These are phyloP conservation scores for Zygaena filipendulae DNA, from an alignment of 2,888 invertebrate genomes.

Conservation along the genomic window DNA sequence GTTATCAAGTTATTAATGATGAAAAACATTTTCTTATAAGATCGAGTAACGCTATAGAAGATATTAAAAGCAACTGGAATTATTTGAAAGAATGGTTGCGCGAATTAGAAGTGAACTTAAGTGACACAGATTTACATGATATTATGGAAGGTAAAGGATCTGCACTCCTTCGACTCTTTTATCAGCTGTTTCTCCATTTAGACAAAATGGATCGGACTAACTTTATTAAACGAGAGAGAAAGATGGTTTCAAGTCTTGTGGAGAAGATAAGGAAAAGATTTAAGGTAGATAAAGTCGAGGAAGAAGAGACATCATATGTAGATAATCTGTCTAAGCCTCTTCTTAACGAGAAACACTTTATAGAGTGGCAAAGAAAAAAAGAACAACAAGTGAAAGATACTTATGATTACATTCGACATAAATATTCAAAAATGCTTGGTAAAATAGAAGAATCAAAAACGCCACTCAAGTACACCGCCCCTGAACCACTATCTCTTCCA, in stretches of 20 bases:
- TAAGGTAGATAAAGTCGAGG: slow-evolving; percentile 35
- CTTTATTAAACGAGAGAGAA: slow-evolving; percentile 58
- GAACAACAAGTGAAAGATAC: slow-evolving; percentile 47
- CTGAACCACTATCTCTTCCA: slow-evolving; percentile 19
- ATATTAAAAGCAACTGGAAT: slow-evolving; percentile 61
- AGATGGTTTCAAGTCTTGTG: slow-evolving; percentile 45
- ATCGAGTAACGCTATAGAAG: slow-evolving; percentile 36
- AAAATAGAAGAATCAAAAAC: slow-evolving; percentile 36
- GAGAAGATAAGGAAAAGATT: slow-evolving; percentile 47
- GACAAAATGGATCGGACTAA: slow-evolving; percentile 67
- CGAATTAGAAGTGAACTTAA: slow-evolving; percentile 51
- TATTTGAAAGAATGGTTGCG: slow-evolving; percentile 63
- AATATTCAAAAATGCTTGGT: slow-evolving; percentile 41
- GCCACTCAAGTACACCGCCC: slow-evolving; percentile 20
- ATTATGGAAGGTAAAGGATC: slow-evolving; percentile 61
- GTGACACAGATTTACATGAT: slow-evolving; percentile 46
- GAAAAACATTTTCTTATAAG: slow-evolving; percentile 61
- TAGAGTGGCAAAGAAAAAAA: slow-evolving; percentile 70
- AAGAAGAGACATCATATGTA: slow-evolving; percentile 34
- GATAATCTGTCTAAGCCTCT: slow-evolving; percentile 54
- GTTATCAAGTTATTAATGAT: slow-evolving; percentile 68
- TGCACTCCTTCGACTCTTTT: slow-evolving; percentile 66
- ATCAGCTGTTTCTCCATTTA: slow-evolving; percentile 69
- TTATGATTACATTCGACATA: slow-evolving; percentile 45
- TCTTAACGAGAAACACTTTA: slow-evolving; percentile 51